A percentile compares a stretch with the other conserved stretches of the same genome.
These are phyloP conservation scores for Cheilosia vernalis DNA, from an alignment of 2,888 invertebrate species.

Conservation along the genomic window DNA sequence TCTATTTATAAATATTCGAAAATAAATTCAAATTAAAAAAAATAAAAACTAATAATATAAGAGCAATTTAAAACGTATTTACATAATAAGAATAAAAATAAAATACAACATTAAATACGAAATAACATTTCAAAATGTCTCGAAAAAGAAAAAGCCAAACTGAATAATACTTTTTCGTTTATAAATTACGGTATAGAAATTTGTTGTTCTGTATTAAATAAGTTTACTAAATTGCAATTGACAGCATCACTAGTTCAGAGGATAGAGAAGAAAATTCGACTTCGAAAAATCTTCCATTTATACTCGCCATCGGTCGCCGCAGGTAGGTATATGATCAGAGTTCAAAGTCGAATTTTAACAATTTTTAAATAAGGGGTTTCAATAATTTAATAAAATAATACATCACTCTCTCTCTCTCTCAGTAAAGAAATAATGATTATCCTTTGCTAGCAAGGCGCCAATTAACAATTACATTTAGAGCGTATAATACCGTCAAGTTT, in stretches of 20 bases:
- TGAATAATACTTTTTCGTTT: conserved; percentile 23
- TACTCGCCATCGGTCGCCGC: too few species aligned
- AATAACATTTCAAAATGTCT: conserved; percentile 61
- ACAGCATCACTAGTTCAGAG: conserved; percentile 82
- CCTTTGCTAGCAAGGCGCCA: conserved; percentile 83
- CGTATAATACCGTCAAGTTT: conserved; percentile 34
- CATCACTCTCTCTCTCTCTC: conserved; percentile 27
- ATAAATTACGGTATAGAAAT: conserved; percentile 37
- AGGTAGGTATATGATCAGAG: background rate
- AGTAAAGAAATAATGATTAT: conserved; percentile 55
- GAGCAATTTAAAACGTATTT: conserved; percentile 62
- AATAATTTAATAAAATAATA: conserved; percentile 57
- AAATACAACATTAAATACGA: conserved; percentile 54
- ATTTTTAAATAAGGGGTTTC: conserved; percentile 46
- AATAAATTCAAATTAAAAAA: conserved; percentile 32
- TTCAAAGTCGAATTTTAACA: conserved; percentile 26
- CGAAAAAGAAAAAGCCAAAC: conserved; percentile 40
- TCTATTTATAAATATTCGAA: conserved; percentile 64
- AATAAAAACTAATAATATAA: conserved; percentile 38
- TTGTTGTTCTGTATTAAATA: conserved; percentile 47
- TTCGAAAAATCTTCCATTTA: conserved; percentile 13
- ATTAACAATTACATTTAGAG: conserved; percentile 77
- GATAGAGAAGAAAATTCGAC: conserved; percentile 67
- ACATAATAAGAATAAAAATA: conserved; percentile 45
- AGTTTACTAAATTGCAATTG: conserved; percentile 78